Conservation (phyloP, 2,113 vertebrate genomes). For the Nothoprocta perdicaria region DNA sequence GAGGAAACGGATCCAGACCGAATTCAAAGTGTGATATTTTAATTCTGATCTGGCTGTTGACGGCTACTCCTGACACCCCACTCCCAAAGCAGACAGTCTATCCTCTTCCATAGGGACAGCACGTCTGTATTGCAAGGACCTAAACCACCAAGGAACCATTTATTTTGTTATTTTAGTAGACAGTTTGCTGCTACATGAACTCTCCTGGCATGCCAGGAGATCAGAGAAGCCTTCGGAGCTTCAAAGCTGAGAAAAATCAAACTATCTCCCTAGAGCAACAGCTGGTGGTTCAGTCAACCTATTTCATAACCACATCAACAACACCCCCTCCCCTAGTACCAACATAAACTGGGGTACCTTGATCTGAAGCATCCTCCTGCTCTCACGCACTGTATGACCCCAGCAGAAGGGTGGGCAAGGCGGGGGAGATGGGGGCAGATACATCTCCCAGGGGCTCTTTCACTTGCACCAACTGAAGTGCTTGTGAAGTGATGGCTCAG, state of each 20-base stretch:
- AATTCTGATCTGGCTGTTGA: not conserved
- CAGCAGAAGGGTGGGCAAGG: fast-evolving
- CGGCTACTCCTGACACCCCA: not conserved
- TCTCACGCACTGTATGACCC: fast-evolving
- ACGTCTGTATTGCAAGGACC: not conserved
- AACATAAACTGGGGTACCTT: fast-evolving
- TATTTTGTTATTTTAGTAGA: not conserved
- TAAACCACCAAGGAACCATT: not conserved
- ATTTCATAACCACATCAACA: not conserved
- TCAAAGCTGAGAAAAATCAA: not conserved
- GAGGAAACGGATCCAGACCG: not conserved
- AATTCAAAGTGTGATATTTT: not conserved
- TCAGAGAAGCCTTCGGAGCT: not conserved
- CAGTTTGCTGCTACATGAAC: not conserved
- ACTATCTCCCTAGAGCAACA: not conserved
- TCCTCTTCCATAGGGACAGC: fast-evolving
- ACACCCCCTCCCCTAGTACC: fast-evolving
- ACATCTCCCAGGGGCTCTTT: not conserved
- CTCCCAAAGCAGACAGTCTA: not conserved
- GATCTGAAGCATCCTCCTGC: not conserved
- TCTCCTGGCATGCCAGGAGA: not conserved
- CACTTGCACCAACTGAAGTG: not conserved
- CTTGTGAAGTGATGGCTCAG: not conserved
- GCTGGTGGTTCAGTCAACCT: too few relatives aligned
- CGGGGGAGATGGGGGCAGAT: not conserved